These are phyloP conservation scores for Oreortyx pictus DNA, from an alignment of 2,797 vertebrate species.

Conservation along the genomic window DNA sequence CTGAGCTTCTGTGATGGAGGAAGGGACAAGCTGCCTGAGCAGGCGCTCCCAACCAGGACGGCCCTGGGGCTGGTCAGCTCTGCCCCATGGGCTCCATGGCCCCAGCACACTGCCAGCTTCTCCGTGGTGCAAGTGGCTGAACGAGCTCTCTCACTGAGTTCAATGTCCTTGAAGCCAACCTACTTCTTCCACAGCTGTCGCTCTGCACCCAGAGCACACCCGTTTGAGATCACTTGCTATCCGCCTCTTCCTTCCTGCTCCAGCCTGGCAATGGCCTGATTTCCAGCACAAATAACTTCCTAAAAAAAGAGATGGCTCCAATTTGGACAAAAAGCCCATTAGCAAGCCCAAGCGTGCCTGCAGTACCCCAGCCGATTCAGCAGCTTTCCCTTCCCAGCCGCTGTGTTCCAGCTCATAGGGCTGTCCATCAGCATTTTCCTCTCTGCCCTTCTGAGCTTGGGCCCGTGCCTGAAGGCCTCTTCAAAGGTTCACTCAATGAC, in stretches of 20 bases:
- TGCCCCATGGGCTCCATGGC: neutral
- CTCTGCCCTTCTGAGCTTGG: constrained; percentile 49
- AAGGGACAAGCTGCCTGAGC: neutral
- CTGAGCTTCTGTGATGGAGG: neutral
- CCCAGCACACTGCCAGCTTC: neutral
- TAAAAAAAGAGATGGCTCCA: constrained; percentile 58
- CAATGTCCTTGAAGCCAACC: neutral
- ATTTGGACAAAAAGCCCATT: constrained; percentile 32
- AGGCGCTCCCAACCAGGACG: neutral
- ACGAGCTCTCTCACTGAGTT: neutral
- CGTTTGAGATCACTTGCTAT: neutral
- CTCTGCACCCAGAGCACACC: constrained; percentile 27
- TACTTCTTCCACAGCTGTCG: neutral
- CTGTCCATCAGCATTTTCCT: constrained; percentile 67
- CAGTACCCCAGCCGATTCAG: constrained; percentile 49
- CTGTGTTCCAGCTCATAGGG: constrained; percentile 40
- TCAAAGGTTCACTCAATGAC: constrained; percentile 24
- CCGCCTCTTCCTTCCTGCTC: constrained; percentile 63
- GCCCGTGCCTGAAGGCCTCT: constrained; percentile 46
- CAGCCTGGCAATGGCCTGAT: constrained; percentile 39
- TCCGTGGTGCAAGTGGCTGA: neutral
- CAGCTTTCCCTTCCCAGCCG: constrained; percentile 20
- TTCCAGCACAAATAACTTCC: constrained; percentile 57
- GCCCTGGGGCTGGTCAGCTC: neutral
- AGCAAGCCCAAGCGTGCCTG: neutral